phyloP scores from a whole-genome alignment of 2,888 invertebrate genomes.

The Eurytoma adleriae region DNA sequence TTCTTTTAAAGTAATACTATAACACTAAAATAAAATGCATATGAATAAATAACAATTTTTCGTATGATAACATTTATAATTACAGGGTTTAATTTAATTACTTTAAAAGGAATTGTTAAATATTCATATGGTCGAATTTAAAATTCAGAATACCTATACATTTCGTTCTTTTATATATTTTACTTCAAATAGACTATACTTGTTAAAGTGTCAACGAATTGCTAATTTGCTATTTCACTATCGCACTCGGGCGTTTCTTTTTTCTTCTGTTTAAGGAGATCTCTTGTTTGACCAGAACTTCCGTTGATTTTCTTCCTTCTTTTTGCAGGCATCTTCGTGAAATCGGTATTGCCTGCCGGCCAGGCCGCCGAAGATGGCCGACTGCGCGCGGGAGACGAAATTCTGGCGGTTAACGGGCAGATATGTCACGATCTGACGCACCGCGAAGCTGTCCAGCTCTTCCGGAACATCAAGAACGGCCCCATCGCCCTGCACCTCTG shows the following conservation, averaged over 20 bases:
- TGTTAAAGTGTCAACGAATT: slow-evolving; percentile 14
- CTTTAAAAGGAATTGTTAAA: no score
- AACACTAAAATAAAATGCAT: no score
- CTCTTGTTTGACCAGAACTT: slow-evolving; percentile 24
- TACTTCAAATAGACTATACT: slow-evolving; percentile 27
- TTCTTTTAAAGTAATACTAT: no score
- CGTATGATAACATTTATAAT: no score
- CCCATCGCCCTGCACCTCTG: slow-evolving; percentile 86
- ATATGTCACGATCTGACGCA: slow-evolving; percentile 89
- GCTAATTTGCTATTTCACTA: slow-evolving; percentile 4
- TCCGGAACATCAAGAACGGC: slow-evolving; percentile 88
- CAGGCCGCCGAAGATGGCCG: slow-evolving; percentile 90
- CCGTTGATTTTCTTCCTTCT: background rate
- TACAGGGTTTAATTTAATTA: no score
- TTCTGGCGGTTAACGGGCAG: slow-evolving; percentile 88
- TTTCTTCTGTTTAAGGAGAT: slow-evolving; percentile 10
- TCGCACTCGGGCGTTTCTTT: background rate
- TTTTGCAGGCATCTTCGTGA: slow-evolving; percentile 84
- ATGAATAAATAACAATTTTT: no score
- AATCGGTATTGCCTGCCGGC: slow-evolving; percentile 89
- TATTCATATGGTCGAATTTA: no score
- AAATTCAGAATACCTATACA: slow-evolving; percentile 1
- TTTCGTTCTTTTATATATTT: slow-evolving; percentile 23
- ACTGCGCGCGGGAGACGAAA: slow-evolving; percentile 90
- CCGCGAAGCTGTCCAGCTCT: slow-evolving; percentile 87